Conservation (phyloP, 2,113 vertebrate species). For the Rhizomys pruinosus region DNA sequence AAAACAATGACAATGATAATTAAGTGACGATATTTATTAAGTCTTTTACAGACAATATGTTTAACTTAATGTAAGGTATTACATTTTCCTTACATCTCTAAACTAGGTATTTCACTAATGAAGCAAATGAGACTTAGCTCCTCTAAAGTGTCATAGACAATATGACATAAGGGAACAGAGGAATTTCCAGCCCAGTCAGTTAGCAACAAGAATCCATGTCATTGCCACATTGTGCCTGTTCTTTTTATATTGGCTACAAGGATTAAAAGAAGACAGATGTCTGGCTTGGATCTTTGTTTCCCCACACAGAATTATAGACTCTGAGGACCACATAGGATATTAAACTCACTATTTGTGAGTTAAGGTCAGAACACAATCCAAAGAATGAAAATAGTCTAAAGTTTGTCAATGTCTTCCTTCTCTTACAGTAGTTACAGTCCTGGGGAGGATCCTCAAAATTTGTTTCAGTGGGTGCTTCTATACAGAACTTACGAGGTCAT, state of each 20-base stretch:
- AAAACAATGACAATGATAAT: background rate
- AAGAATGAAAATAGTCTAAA: background rate
- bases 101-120: background rate
- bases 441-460: background rate
- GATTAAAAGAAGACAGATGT: background rate
- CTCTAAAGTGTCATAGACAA: background rate
- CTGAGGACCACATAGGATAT: background rate
- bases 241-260: background rate
- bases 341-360: background rate
- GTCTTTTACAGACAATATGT: background rate
- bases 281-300: background rate
- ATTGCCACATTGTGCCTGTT: background rate
- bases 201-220: no score
- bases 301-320: background rate
- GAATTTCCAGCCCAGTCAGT: background rate
- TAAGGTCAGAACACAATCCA: background rate
- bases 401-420: background rate
- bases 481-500: conserved; percentile 55
- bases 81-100: background rate
- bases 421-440: background rate
- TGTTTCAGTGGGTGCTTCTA: conserved; percentile 20
- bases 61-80: background rate
- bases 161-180: background rate
- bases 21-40: background rate
- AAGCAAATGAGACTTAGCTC: background rate